These are phyloP conservation scores for Thumatha senex DNA, from an alignment of 2,888 invertebrate species.

Conservation along the genomic window DNA sequence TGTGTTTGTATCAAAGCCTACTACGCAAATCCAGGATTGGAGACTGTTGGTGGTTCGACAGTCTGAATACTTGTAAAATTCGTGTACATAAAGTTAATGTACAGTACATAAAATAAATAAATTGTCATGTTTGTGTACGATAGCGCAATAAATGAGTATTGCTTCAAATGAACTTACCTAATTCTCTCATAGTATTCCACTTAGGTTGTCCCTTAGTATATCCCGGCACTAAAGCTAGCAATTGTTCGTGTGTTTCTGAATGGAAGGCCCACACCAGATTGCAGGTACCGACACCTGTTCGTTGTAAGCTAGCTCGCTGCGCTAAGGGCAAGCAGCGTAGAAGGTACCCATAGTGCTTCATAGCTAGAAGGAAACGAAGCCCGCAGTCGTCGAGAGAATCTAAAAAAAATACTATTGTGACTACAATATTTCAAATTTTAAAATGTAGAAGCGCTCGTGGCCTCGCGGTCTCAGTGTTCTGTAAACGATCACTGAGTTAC, in stretches of 20 bases:
- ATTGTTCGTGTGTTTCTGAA: slow-evolving; percentile 98
- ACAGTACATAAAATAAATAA: too few relatives aligned
- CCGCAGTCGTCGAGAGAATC: slow-evolving; percentile 99
- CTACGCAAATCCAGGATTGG: too few relatives aligned
- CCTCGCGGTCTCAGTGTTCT: too few relatives aligned
- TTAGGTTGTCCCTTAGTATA: slow-evolving; percentile 92
- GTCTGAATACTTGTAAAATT: too few relatives aligned
- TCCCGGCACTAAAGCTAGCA: slow-evolving; percentile 94
- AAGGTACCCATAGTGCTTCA: slow-evolving; percentile 98
- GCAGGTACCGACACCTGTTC: slow-evolving; percentile 93
- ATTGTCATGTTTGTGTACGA: too few relatives aligned
- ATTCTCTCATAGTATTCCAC: slow-evolving; percentile 95
- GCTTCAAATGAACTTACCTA: slow-evolving; percentile 81
- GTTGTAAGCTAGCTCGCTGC: slow-evolving; percentile 93
- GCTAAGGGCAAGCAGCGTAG: slow-evolving; percentile 95
- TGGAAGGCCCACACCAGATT: slow-evolving; percentile 99
- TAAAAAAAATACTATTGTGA: slow-evolving; percentile 31
- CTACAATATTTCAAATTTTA: too few relatives aligned
- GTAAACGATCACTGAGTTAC: too few relatives aligned
- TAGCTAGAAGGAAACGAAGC: slow-evolving; percentile 96
- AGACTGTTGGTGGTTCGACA: too few relatives aligned
- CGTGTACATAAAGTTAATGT: too few relatives aligned
- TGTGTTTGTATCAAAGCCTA: too few relatives aligned
- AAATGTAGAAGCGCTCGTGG: too few relatives aligned
- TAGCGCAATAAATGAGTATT: too few relatives aligned